These are phyloP conservation scores for Anagyrus pseudococci DNA, from an alignment of 2,888 invertebrate genomes.

Conservation along the genomic window DNA sequence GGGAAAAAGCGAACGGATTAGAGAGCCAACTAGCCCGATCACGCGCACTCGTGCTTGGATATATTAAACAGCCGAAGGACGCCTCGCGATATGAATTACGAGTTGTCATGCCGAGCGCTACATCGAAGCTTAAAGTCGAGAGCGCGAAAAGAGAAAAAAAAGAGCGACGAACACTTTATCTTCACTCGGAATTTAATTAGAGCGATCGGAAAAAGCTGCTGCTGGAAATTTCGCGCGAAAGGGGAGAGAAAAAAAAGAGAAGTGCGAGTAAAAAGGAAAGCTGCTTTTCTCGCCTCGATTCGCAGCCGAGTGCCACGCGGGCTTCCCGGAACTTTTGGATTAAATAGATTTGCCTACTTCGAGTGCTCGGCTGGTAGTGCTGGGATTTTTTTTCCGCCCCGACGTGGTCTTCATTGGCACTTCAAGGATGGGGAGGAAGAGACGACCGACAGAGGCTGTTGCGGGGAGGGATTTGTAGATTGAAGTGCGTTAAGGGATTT, in stretches of 20 bases:
- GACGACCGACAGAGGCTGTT: too few relatives aligned
- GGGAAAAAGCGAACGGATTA: not conserved
- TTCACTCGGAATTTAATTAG: conserved; percentile 30
- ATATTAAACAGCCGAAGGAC: not conserved
- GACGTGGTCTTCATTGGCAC: too few relatives aligned
- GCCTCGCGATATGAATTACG: not conserved
- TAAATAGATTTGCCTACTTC: too few relatives aligned
- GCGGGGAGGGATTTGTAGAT: too few relatives aligned
- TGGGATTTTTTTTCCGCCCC: too few relatives aligned
- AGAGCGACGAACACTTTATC: conserved; percentile 11
- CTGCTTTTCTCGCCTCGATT: too few relatives aligned
- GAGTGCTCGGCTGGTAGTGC: too few relatives aligned
- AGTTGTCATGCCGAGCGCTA: not conserved
- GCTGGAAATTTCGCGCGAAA: conserved; percentile 8
- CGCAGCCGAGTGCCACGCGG: too few relatives aligned
- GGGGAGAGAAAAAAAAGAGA: not conserved
- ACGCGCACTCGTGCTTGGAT: too few relatives aligned
- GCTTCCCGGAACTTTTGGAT: too few relatives aligned
- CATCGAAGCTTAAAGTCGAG: not conserved
- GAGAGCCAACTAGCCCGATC: not conserved
- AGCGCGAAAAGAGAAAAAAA: not conserved
- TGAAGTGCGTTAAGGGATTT: too few relatives aligned
- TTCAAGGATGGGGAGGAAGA: too few relatives aligned
- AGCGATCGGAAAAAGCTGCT: conserved; percentile 16
- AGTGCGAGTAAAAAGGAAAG: not conserved